A percentile compares a stretch with the other conserved stretches of the same genome.
These are phyloP conservation scores for Drosophila biarmipes DNA, from an alignment of 1,140 invertebrate species.

Conservation along the genomic window DNA sequence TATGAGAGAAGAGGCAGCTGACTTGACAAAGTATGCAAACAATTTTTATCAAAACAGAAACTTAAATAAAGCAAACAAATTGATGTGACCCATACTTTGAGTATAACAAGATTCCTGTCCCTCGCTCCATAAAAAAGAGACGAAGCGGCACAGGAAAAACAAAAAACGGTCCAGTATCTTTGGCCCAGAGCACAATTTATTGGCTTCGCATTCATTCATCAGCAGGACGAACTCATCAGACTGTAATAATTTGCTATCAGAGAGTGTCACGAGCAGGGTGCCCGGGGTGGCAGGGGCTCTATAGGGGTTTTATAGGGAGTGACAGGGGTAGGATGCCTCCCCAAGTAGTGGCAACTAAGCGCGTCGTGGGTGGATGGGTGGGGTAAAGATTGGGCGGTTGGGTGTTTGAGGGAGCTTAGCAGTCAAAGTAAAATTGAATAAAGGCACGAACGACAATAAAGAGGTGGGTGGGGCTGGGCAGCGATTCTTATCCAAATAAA, in stretches of 20 bases:
- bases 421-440: conserved; percentile 80
- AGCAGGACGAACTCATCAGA: conserved; percentile 77
- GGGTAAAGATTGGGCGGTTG: neutral
- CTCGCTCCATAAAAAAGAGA: neutral
- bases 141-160: conserved; percentile 1
- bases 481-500: conserved; percentile 31
- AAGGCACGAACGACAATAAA: conserved; percentile 58
- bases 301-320: conserved; percentile 8
- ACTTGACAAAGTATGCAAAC: conserved; percentile 58
- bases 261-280: conserved; percentile 66
- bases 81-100: conserved; percentile 54
- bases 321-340: neutral
- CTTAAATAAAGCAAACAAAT: conserved; percentile 82
- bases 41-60: conserved; percentile 71
- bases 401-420: conserved; percentile 32
- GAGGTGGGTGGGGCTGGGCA: conserved; percentile 1
- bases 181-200: conserved; percentile 74
- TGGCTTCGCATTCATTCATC: conserved; percentile 77
- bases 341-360: conserved; percentile 50
- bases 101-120: conserved; percentile 27
- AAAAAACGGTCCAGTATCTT: conserved; percentile 48
- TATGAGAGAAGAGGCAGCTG: conserved; percentile 33
- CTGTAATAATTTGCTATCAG: conserved; percentile 82
- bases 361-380: conserved; percentile 3
- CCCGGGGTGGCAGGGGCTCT: conserved; percentile 5